Conservation (phyloP, 2,113 vertebrate species). For the Canis aureus region DNA sequence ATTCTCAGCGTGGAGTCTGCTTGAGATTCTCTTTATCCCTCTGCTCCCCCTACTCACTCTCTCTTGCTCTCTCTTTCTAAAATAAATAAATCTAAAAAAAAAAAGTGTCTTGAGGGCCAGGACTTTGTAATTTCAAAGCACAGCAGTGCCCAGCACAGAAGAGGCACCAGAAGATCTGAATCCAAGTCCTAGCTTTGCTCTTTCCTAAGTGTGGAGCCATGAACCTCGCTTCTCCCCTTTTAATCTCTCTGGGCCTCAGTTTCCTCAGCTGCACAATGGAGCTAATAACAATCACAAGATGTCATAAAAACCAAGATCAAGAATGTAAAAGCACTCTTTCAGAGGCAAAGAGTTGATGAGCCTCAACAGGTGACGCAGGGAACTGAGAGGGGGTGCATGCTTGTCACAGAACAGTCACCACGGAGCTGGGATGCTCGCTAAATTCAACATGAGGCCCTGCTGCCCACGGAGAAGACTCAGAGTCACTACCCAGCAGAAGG, state of each 20-base stretch:
- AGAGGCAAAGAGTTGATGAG: neutral
- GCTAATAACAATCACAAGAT: neutral
- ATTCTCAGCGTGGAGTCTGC: neutral
- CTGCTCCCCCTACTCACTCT: neutral
- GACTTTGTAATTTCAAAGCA: neutral
- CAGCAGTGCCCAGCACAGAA: neutral
- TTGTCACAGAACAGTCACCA: neutral
- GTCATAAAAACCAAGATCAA: neutral
- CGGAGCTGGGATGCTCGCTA: neutral
- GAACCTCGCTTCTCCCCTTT: neutral
- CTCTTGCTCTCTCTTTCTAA: neutral
- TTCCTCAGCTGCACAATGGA: neutral
- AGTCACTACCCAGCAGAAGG: neutral
- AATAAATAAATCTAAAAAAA: neutral
- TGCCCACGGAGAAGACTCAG: neutral
- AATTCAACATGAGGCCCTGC: neutral
- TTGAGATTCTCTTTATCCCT: neutral
- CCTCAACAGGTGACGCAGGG: neutral
- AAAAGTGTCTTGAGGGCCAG: neutral
- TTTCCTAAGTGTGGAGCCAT: neutral
- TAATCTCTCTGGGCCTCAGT: constrained; percentile 11
- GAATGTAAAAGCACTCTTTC: neutral
- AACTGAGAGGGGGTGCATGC: neutral
- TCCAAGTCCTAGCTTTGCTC: neutral
- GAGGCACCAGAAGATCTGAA: neutral